Evolutionary conservation across 2,113 vertebrate species (phyloP), one percentile per base, ranked within the genome.

Genomic region (Aptenodytes patagonicus): DNA sequence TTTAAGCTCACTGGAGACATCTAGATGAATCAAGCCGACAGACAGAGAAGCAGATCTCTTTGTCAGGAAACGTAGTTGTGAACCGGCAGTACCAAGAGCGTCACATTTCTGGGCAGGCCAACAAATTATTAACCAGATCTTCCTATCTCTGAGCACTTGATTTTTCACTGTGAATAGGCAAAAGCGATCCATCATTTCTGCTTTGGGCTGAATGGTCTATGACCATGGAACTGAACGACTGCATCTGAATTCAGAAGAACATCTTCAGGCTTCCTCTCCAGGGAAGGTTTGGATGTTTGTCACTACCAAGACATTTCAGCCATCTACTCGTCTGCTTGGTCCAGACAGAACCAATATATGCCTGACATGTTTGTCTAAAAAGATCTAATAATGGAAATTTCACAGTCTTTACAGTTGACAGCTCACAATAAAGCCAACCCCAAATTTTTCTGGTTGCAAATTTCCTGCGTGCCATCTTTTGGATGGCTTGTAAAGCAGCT

Each of bases 61-160:
- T 94, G 94, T 96, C 93, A 93, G 87, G 71, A 94, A 93, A 83
- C 38, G 4, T 22, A 62, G 78, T 42, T 78, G 82, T 77, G 91
- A 93, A 90, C 89, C 3, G 2, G 84, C 78, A 90, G 82, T 31
- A 93, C 84, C 71, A 51, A 44, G 66, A 87, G 73, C 69, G 66
- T 93, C 94, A 91, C 78, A 31, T 58, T 70, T 70, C 70, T 90
- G 95, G 82, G 68, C 71, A 94, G 38, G 55, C 68, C 84, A 94
- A 71, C 84, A 86, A 96, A 95, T 96, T 77, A 96, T 87, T 90
- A 91, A 94, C 84, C 84, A 92, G 91, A 86, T 49, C 62, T 95
- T 65, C 84, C 77, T 79, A 42, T 69, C 87, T 80, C 87, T 11
- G 32, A 91, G 78, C 42, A 66, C 68, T 90, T 90, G 66, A 32